Percentiles rank a stretch among this genome's conserved stretches.
Conservation (phyloP, 2,888 invertebrate species). For the Cryptus viduatorius region DNA sequence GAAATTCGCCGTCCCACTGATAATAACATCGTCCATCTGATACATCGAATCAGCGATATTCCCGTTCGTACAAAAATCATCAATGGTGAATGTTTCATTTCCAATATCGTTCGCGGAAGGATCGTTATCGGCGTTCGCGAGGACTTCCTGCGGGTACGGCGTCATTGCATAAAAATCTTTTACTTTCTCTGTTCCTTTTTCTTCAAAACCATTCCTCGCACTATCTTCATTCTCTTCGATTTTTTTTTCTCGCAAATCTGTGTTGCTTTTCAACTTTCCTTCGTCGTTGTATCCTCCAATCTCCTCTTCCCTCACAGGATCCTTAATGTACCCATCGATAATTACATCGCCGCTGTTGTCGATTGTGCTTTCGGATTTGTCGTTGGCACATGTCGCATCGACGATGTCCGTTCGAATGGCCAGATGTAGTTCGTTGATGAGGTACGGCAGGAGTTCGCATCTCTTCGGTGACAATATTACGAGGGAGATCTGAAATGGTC, state of each 20-base stretch:
- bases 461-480: slow-evolving; percentile 12
- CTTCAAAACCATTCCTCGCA: too few species aligned
- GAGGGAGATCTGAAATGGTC: slow-evolving; percentile 37
- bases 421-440: slow-evolving; percentile 21
- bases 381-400: not conserved
- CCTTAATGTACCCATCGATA: slow-evolving; percentile 35
- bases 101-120: too few species aligned
- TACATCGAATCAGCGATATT: not conserved
- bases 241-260: not conserved
- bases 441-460: slow-evolving; percentile 23
- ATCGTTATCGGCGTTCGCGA: not conserved
- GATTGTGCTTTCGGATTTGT: slow-evolving; percentile 1
- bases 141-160: not conserved
- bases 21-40: not conserved
- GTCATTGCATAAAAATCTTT: not conserved
- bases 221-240: not conserved
- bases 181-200: not conserved
- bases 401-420: not conserved
- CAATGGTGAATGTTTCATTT: not conserved
- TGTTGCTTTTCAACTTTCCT: not conserved
- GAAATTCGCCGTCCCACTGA: slow-evolving; percentile 39
- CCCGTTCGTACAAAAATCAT: not conserved
- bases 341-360: slow-evolving; percentile 31
- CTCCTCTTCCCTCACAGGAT: not conserved
- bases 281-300: not conserved